These are phyloP conservation scores for Maniola hyperantus DNA, from an alignment of 2,888 invertebrate genomes.

Conservation along the genomic window DNA sequence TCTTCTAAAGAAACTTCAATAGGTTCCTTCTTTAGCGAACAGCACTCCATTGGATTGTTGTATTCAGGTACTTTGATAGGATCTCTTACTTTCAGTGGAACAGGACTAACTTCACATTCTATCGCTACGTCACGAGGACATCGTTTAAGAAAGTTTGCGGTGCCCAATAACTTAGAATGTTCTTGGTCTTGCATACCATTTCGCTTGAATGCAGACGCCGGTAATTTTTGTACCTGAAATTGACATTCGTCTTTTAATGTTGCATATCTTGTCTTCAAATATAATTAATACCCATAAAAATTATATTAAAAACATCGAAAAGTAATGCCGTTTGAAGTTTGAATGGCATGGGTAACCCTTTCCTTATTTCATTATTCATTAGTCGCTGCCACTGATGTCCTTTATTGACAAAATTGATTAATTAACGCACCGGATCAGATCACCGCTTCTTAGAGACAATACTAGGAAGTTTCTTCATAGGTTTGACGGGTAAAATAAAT, in stretches of 20 bases:
- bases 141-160: conserved; percentile 66
- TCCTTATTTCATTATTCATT: conserved; percentile 40
- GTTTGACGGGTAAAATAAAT: conserved; percentile 57
- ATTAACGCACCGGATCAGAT: conserved; percentile 53
- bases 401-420: conserved; percentile 44
- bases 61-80: conserved; percentile 63
- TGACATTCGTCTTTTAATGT: conserved; percentile 55
- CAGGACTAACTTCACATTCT: conserved; percentile 56
- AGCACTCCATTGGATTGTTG: conserved; percentile 46
- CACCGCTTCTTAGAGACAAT: conserved; percentile 56
- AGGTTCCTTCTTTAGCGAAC: conserved; percentile 57
- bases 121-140: conserved; percentile 65
- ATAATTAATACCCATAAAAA: neutral
- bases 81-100: conserved; percentile 55
- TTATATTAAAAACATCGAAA: neutral
- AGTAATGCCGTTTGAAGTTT: conserved; percentile 4
- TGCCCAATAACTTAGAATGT: conserved; percentile 65
- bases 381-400: conserved; percentile 41
- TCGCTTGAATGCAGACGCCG: conserved; percentile 73
- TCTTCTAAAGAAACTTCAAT: conserved; percentile 65
- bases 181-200: conserved; percentile 78
- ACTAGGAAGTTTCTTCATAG: conserved; percentile 66
- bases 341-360: conserved; percentile 32
- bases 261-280: conserved; percentile 13
- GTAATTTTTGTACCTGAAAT: conserved; percentile 73